Base-by-base conservation (phyloP, 2,113 vertebrate genomes). In the Grantiella picta region DNA sequence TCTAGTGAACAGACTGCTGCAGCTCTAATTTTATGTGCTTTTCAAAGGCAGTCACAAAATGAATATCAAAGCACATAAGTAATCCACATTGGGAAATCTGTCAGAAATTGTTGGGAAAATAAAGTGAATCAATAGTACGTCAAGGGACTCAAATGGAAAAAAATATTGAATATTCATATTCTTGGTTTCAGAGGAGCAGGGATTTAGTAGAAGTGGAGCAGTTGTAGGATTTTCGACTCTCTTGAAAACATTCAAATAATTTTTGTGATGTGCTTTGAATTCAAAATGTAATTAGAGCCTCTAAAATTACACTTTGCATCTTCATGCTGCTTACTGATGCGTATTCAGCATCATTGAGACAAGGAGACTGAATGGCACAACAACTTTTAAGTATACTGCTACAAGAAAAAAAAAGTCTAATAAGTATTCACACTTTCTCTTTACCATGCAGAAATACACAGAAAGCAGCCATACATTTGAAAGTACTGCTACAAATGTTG, bases 41-140 rank as follows among this genome's bases (percentile, higher is more conserved):
- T 98, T 98, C 98, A 98, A 98, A 98, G 98, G 96, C 97, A 97
- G 92, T 91, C 95, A 89, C 97, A 95, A 98, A 97, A 97, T 97
- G 97, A 97, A 97, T 98, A 98, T 98, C 98, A 98, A 98, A 98
- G 98, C 96, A 96, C 83, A 20, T 93, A 94, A 96, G 96, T 96
- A 98, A 98, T 98, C 97, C 98, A 94, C 97, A 92, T 80, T 90
- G 98, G 97, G 98, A 97, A 97, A 97, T 80, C 97, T 97, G 97
- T 98, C 97, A 97, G 98, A 98, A 97, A 98, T 98, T 98, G 97
- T 98, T 98, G 98, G 98, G 97, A 98, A 98, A 98, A 98, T 98
- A 97, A 98, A 97, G 96, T 94, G 94, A 98, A 98, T 98, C 97
- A 96, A 98, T 98, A 98, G 95, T 50, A 95, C 94, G 97, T 98